Evolutionary conservation across 1,140 invertebrate species (phyloP).

Genomic region (Homarus americanus): DNA sequence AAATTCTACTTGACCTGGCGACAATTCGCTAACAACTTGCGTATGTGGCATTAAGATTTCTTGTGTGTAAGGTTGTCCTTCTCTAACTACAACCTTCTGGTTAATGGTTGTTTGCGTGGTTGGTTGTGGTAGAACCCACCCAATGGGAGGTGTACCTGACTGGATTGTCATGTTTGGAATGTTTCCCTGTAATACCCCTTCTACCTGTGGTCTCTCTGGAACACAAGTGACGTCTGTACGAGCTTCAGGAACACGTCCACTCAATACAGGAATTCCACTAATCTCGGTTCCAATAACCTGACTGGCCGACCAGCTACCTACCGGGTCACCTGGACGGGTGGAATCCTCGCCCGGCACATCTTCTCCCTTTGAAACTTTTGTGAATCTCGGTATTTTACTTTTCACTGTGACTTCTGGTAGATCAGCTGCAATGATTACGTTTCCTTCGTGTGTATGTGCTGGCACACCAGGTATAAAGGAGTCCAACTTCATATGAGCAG

Average conservation of each 20-base stretch:
- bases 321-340: background rate
- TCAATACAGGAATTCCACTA: conserved; percentile 36
- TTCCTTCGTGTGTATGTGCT: background rate
- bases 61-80: conserved; percentile 16
- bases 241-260: background rate
- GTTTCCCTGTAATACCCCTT: conserved; percentile 34
- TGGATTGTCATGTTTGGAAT: conserved; percentile 48
- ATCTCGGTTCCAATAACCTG: background rate
- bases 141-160: conserved; percentile 40
- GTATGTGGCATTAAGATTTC: conserved; percentile 10
- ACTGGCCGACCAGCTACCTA: background rate
- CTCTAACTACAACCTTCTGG: conserved; percentile 20
- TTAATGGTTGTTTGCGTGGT: conserved; percentile 14
- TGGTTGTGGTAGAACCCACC: conserved; percentile 55
- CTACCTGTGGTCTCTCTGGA: background rate
- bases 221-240: background rate
- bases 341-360: background rate
- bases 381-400: conserved; percentile 38
- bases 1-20: conserved; percentile 13
- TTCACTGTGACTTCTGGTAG: conserved; percentile 7
- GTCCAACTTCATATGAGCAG: background rate
- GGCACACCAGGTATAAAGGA: conserved; percentile 5
- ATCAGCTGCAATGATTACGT: background rate
- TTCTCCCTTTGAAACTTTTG: background rate
- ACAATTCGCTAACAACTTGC: background rate